Conservation (phyloP, 2,113 vertebrate genomes). For the Heptranchias perlo region DNA sequence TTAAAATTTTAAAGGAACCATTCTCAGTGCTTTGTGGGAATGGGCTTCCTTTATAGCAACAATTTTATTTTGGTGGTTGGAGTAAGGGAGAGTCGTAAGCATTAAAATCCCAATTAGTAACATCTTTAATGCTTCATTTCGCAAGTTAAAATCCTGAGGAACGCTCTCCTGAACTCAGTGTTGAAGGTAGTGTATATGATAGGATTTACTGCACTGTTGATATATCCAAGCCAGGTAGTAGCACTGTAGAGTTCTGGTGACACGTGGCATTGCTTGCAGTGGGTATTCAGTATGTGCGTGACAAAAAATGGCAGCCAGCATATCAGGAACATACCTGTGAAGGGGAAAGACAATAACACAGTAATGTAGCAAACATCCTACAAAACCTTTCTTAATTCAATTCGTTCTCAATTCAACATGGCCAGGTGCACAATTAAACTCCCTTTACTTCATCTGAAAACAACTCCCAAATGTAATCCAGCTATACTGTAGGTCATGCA, state of each 20-base stretch:
- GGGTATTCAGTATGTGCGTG: constrained; percentile 82
- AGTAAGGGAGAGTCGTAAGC: not conserved
- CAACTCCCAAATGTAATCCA: not conserved
- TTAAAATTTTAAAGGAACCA: not conserved
- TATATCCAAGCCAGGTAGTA: constrained; percentile 86
- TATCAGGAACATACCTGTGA: constrained; percentile 80
- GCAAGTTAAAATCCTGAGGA: constrained; percentile 88
- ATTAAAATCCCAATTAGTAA: not conserved
- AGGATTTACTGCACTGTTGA: constrained; percentile 88
- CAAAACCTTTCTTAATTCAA: not conserved
- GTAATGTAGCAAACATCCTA: not conserved
- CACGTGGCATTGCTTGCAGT: constrained; percentile 77
- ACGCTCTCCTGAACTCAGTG: constrained; percentile 82
- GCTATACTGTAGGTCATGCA: not conserved
- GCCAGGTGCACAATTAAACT: not conserved
- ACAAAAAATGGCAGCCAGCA: constrained; percentile 95
- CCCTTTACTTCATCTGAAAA: not conserved
- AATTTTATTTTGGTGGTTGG: not conserved
- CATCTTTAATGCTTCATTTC: constrained; percentile 46
- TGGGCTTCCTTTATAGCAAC: not conserved
- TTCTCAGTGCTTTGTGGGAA: not conserved
- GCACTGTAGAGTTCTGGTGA: constrained; percentile 78
- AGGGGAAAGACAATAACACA: constrained; percentile 39
- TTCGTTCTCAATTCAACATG: not conserved
- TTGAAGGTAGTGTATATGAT: constrained; percentile 93